Base-by-base conservation (phyloP, 2,113 vertebrate genomes). In the Hiodon alosoides region DNA sequence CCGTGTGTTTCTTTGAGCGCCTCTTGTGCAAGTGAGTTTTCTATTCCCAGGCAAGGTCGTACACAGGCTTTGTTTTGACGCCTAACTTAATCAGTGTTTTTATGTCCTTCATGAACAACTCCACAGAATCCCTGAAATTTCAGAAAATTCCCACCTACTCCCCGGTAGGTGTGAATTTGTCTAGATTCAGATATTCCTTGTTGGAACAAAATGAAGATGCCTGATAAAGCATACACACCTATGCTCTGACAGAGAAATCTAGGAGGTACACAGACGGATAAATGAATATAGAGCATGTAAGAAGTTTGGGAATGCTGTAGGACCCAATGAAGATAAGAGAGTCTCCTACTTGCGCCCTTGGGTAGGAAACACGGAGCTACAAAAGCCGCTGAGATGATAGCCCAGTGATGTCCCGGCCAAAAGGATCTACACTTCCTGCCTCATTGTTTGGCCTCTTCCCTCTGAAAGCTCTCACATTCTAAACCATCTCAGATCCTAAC, bases 301-400 rank as follows among this genome's bases (percentile, higher is more conserved):
- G 67, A 69, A 14, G 67, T 53, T 46, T 71, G 69, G 69, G 54
- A 10, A 58, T 9, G 54, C 53, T 2, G 16, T n/a, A n/a, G n/a
- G 11, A 66, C 17, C 61, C 4, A 53, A 76, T 67, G 77, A 76
- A 62, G 72, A 79, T 60, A 71, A 76, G 9, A 81, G 77, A 67
- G 64, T 65, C 67, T 67, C 2, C 8, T 57, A 46, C 7, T 5
- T n/a, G 14, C 4, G 67, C 67, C 60, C 5, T 9, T 16, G 62
- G 72, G 53, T 17, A 2, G 0, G 16, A 55, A 66, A 64, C 81
- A 80, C 72, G 76, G 82, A 83, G 83, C 79, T 74, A 72, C 69
- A 72, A 77, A 61, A 70, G 75, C 80, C 79, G 80, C 76, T 74
- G 52, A 72, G 77, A 79, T 3, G 46, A 76, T 73, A 57, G 75